These are phyloP conservation scores for Dinomys branickii DNA, from an alignment of 2,113 vertebrate genomes.

Conservation along the genomic window DNA sequence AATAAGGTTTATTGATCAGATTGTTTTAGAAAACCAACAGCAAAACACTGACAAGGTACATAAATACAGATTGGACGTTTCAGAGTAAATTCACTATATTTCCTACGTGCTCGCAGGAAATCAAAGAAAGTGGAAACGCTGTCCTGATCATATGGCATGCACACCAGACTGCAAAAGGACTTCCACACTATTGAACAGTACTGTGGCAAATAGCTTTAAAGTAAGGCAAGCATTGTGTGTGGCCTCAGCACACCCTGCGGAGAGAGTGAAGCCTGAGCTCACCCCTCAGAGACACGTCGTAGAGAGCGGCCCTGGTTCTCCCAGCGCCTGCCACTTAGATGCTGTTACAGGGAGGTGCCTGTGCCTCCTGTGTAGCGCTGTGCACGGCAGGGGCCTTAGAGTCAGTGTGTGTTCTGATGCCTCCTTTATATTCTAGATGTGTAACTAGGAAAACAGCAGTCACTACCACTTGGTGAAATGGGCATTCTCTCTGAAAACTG, in stretches of 20 bases:
- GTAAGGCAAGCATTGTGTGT: conserved; percentile 62
- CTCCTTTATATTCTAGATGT: conserved; percentile 47
- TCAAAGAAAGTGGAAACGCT: background rate
- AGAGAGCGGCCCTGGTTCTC: background rate
- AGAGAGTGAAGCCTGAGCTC: background rate
- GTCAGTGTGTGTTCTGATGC: conserved; percentile 34
- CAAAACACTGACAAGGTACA: conserved; percentile 65
- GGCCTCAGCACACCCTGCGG: conserved; percentile 48
- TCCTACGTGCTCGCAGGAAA: background rate
- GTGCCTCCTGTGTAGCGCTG: background rate
- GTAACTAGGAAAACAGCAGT: conserved; percentile 44
- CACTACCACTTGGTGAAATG: background rate
- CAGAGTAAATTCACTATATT: conserved; percentile 33
- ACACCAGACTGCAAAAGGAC: conserved; percentile 50
- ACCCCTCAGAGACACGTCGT: background rate
- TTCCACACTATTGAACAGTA: background rate
- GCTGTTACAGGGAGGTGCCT: background rate
- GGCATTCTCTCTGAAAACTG: conserved; percentile 22
- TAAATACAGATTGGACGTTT: conserved; percentile 58
- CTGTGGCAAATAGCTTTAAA: background rate
- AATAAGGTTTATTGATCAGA: conserved; percentile 73
- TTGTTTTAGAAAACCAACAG: conserved; percentile 80
- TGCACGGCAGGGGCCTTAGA: conserved; percentile 39
- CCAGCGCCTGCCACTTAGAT: background rate
- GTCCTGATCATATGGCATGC: conserved; percentile 28